These are phyloP conservation scores for Eupithecia insigniata DNA, from an alignment of 2,888 invertebrate genomes.

Conservation along the genomic window DNA sequence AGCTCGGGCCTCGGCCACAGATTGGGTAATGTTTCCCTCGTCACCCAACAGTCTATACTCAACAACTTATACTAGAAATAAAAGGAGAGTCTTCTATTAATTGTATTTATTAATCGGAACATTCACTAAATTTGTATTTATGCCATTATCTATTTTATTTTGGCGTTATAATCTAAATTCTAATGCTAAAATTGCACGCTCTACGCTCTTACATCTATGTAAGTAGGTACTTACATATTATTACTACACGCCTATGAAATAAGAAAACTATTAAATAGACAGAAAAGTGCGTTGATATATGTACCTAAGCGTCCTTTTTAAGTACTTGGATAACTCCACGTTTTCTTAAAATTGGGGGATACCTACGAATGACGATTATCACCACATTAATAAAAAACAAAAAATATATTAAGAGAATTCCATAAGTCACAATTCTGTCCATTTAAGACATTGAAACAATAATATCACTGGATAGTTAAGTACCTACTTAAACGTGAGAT, in stretches of 20 bases:
- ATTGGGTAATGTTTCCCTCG: too few species aligned
- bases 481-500: conserved; percentile 33
- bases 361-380: not conserved
- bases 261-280: conserved; percentile 22
- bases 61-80: not conserved
- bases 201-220: conserved; percentile 54
- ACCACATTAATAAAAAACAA: too few species aligned
- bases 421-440: conserved; percentile 30
- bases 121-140: conserved; percentile 79
- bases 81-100: conserved; percentile 45
- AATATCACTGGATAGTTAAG: conserved; percentile 57
- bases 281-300: conserved; percentile 14
- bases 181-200: conserved; percentile 81
- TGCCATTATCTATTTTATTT: conserved; percentile 66
- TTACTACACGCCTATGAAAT: not conserved
- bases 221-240: not conserved
- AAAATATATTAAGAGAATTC: not conserved
- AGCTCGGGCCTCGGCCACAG: too few species aligned
- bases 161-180: conserved; percentile 72
- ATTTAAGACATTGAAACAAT: conserved; percentile 51
- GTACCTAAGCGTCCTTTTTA: not conserved
- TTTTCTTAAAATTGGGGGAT: not conserved
- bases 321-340: not conserved
- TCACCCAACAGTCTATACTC: too few species aligned
- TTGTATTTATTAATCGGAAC: conserved; percentile 76